Evolutionary conservation across 2,888 invertebrate species (phyloP).

Genomic region (Neocrepidodera transversa): DNA sequence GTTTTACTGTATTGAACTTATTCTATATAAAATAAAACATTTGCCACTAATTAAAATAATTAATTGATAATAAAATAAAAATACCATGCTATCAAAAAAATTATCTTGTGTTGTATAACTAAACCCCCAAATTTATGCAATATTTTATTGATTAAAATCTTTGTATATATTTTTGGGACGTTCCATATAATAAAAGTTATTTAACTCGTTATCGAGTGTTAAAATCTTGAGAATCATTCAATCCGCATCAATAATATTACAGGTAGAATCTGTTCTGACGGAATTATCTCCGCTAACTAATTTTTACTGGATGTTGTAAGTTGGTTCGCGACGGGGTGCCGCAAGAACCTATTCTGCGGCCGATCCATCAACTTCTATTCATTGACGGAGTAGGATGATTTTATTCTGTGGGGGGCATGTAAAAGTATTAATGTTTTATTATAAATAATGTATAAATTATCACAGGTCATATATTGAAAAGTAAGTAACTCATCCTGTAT

Average conservation of each 20-base stretch:
- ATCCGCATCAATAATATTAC: slow-evolving; percentile 48
- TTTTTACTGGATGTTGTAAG: slow-evolving; percentile 49
- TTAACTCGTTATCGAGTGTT: slow-evolving; percentile 49
- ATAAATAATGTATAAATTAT: too few species aligned
- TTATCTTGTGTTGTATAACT: too few species aligned
- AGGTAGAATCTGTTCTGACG: slow-evolving; percentile 33
- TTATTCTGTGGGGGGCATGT: background rate
- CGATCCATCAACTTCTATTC: slow-evolving; percentile 52
- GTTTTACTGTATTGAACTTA: too few species aligned
- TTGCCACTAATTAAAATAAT: too few species aligned
- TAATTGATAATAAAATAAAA: too few species aligned
- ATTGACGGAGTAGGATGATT: slow-evolving; percentile 37
- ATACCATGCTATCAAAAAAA: too few species aligned
- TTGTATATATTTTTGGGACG: background rate
- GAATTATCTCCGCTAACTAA: slow-evolving; percentile 46
- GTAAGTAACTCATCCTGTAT: too few species aligned
- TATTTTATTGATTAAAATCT: too few species aligned
- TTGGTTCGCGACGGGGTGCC: slow-evolving; percentile 52
- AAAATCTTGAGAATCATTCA: slow-evolving; percentile 51
- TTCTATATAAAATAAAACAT: too few species aligned
- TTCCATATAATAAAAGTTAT: slow-evolving; percentile 41
- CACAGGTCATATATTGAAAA: too few species aligned
- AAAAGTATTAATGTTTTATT: too few species aligned
- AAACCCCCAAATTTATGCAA: too few species aligned
- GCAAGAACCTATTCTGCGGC: slow-evolving; percentile 57